Conservation (phyloP, 1,140 invertebrate species). For the Drosophila persimilis region DNA sequence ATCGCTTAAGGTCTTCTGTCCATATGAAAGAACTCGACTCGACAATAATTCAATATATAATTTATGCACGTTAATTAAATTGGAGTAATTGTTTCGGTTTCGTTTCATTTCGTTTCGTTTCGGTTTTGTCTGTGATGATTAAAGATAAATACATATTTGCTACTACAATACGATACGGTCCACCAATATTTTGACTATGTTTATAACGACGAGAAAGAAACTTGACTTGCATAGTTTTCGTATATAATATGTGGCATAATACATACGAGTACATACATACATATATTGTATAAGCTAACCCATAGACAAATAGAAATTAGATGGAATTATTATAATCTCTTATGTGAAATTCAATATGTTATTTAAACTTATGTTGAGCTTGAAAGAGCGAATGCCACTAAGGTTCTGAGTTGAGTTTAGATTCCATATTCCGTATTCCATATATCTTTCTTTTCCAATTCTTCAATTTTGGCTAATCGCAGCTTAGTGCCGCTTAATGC, state of each 20-base stretch:
- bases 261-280: too few relatives aligned
- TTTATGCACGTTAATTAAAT: constrained; percentile 72
- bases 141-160: constrained; percentile 69
- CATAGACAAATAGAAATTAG: constrained; percentile 67
- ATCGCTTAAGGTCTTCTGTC: constrained; percentile 45
- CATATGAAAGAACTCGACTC: constrained; percentile 54
- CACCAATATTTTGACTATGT: constrained; percentile 78
- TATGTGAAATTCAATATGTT: constrained; percentile 56
- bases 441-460: constrained; percentile 2
- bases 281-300: constrained; percentile 59
- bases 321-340: constrained; percentile 45
- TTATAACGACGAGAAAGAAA: constrained; percentile 74
- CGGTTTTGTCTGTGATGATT: constrained; percentile 58
- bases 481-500: background rate
- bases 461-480: constrained; percentile 32
- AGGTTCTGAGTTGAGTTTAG: constrained; percentile 42
- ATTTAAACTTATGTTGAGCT: constrained; percentile 62
- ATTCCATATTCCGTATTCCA: constrained; percentile 21
- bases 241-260: constrained; percentile 44
- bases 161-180: constrained; percentile 72
- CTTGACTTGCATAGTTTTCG: constrained; percentile 43
- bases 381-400: constrained; percentile 59
- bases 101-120: constrained; percentile 21
- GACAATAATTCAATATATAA: constrained; percentile 72
- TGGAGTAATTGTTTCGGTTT: constrained; percentile 51